A percentile compares a stretch with the other conserved stretches of the same genome.
phyloP scores from a whole-genome alignment of 2,888 invertebrate species.

The Rhingia rostrata region DNA sequence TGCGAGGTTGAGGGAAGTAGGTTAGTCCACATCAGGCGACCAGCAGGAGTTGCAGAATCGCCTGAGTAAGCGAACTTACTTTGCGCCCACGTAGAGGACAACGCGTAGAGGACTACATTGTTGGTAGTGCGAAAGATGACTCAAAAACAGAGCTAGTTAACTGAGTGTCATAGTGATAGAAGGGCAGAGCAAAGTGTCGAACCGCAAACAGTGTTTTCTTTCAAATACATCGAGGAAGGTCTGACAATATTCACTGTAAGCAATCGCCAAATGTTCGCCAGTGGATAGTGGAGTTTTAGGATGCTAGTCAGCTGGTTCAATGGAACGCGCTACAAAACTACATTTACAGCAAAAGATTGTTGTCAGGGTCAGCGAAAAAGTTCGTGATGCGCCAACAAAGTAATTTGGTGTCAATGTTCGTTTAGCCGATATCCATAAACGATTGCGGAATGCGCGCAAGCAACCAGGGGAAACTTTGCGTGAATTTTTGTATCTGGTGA shows the following conservation, averaged over 20 bases:
- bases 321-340: neutral
- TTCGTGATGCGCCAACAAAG: neutral
- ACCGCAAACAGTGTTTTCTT: neutral
- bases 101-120: too few relatives aligned
- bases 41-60: too few relatives aligned
- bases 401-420: neutral
- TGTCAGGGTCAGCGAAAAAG: neutral
- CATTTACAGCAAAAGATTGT: neutral
- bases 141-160: too few relatives aligned
- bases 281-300: conserved; percentile 10
- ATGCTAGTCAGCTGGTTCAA: neutral
- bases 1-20: too few relatives aligned
- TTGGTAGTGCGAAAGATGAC: too few relatives aligned
- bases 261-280: neutral
- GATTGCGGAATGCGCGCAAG: conserved; percentile 3
- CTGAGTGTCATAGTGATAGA: too few relatives aligned
- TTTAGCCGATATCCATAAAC: neutral
- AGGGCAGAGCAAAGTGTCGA: neutral
- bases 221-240: neutral
- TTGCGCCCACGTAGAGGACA: too few relatives aligned
- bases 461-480: conserved; percentile 3
- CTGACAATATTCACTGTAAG: neutral
- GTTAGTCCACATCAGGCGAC: too few relatives aligned
- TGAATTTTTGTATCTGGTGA: too few relatives aligned
- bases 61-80: too few relatives aligned